Evolutionary conservation across 2,888 invertebrate genomes (phyloP), one percentile per base, ranked within the genome.

Genomic region (Teinopalpus imperialis): DNA sequence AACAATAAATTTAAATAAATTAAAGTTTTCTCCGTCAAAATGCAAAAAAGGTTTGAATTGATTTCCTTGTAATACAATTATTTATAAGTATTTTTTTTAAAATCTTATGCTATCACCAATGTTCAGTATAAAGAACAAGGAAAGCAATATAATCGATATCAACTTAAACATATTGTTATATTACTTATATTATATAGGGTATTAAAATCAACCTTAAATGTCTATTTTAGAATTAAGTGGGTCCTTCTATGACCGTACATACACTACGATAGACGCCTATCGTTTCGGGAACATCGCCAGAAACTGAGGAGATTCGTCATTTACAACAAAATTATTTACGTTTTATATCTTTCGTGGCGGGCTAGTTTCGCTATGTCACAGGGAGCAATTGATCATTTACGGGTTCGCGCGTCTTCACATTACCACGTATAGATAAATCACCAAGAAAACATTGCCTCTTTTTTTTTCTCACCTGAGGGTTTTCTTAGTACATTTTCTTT

Each of bases 371-470:
- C 53, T 43, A 53, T 53, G 54, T 53, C 53, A 42, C 41, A 36
- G 32, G 8, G 14, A 16, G 44, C 49, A 46, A 66, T 66, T 63
- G 57, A 63, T 66, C 66, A 66, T 61, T 59, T 57, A 62, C 59
- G 59, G 53, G 50, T 55, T 54, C 36, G 41, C 56, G 63, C 63
- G 53, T 59, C 59, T 57, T 54, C 61, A 60, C 57, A 57, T 57
- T 53, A 51, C 49, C 48, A 34, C 48, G 52, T 51, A 50, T 57
- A 60, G 57, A 59, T 57, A 59, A 52, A 50, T 49, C 30, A 42
- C 40, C 42, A 49, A 46, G 30, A 39, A 49, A 43, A 48, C 32
- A 41, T 37, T 34, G 32, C 9, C 48, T 13, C 18, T 36, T 46
- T 49, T 45, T 46, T 14, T 26, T 26, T 26, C 31, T n/a, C 18